A percentile compares a stretch with the other conserved stretches of the same genome.
These are phyloP conservation scores for Chelidonichthys spinosus DNA, from an alignment of 2,797 vertebrate genomes.

Conservation along the genomic window DNA sequence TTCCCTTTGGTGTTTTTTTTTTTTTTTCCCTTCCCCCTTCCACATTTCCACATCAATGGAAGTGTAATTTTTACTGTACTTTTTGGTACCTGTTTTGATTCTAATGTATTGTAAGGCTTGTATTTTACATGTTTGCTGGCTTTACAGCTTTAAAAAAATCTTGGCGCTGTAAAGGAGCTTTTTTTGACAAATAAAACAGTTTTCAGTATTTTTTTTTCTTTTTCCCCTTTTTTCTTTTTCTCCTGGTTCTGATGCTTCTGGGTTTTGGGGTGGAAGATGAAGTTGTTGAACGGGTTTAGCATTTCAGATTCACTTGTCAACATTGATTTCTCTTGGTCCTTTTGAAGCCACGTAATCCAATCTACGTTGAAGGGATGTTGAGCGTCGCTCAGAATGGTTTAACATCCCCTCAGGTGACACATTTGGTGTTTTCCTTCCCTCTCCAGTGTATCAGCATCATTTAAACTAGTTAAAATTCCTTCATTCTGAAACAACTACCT, in stretches of 20 bases:
- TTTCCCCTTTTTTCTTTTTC: constrained; percentile 40
- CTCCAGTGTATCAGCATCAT: neutral
- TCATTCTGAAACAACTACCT: constrained; percentile 3
- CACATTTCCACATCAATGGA: constrained; percentile 97
- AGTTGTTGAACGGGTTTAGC: constrained; percentile 6
- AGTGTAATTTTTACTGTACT: constrained; percentile 99
- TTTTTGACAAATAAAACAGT: constrained; percentile 91
- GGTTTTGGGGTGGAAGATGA: constrained; percentile 50
- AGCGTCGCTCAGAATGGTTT: neutral
- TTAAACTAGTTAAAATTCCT: constrained; percentile 19
- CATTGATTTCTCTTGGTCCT: neutral
- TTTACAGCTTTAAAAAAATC: constrained; percentile 89
- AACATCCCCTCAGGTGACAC: neutral
- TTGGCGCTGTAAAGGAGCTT: constrained; percentile 96
- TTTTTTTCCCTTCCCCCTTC: constrained; percentile 85
- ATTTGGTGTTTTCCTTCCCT: neutral
- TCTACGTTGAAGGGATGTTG: constrained; percentile 5
- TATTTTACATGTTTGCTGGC: constrained; percentile 99
- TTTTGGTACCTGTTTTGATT: constrained; percentile 99
- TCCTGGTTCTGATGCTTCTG: constrained; percentile 70
- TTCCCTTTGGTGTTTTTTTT: constrained; percentile 82
- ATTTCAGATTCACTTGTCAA: constrained; percentile 11
- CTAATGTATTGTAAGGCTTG: constrained; percentile 99
- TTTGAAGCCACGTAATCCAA: constrained; percentile 9
- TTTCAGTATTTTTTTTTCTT: constrained; percentile 76